Conservation (phyloP, 1,140 invertebrate species). For the Drosophila bocki region DNA sequence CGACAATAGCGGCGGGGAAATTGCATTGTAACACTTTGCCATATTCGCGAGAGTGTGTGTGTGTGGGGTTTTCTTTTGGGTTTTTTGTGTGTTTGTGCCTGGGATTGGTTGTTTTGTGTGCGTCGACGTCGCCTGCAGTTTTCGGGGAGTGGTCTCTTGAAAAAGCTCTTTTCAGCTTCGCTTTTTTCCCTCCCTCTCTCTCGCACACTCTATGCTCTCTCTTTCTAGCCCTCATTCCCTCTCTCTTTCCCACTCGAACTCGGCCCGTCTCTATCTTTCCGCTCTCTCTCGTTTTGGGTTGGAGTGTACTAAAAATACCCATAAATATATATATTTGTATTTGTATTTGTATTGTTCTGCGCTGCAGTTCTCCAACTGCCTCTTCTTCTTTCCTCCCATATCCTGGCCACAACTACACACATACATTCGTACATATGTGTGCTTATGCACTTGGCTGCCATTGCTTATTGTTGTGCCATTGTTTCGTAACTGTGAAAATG, state of each 20-base stretch:
- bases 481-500: slow-evolving; percentile 80
- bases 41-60: slow-evolving; percentile 46
- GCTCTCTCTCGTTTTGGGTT: slow-evolving; percentile 33
- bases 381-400: slow-evolving; percentile 23
- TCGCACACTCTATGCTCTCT: slow-evolving; percentile 16
- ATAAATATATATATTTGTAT: slow-evolving; percentile 52
- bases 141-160: slow-evolving; percentile 81
- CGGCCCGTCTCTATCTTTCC: slow-evolving; percentile 7
- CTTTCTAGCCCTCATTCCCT: slow-evolving; percentile 19
- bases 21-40: slow-evolving; percentile 81
- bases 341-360: slow-evolving; percentile 34
- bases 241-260: slow-evolving; percentile 27
- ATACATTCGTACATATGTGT: slow-evolving; percentile 12
- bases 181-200: slow-evolving; percentile 38
- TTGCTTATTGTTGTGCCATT: slow-evolving; percentile 74
- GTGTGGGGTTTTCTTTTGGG: slow-evolving; percentile 56
- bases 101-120: slow-evolving; percentile 84
- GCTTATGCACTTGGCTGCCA: slow-evolving; percentile 65
- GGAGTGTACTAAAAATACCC: slow-evolving; percentile 66
- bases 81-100: slow-evolving; percentile 73
- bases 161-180: slow-evolving; percentile 74
- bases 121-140: slow-evolving; percentile 80
- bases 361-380: slow-evolving; percentile 24
- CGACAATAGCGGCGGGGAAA: slow-evolving; percentile 68
- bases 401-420: slow-evolving; percentile 10